Evolutionary conservation across 2,888 invertebrate genomes (phyloP), one percentile per base, ranked within the genome.

Genomic region (Cynaeus angustus): DNA sequence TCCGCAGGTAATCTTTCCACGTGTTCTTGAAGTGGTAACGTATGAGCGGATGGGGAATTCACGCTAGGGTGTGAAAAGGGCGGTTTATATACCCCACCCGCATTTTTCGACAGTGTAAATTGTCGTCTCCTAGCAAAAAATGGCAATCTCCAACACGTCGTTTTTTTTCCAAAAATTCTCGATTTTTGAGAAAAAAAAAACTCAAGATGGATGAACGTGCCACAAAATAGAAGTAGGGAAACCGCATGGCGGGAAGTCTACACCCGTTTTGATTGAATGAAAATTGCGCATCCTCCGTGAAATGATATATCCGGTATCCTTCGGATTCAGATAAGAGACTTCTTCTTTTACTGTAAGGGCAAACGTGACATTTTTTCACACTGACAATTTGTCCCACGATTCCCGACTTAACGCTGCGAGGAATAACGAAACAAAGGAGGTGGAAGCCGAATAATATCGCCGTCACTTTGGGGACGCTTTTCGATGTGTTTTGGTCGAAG

Each of bases 211-310:
- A 77, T 78, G 75, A 74, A 72, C 72, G 74, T 69, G 41, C 72
- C 65, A 65, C 69, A 72, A 74, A 78, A 74, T 75, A 75, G 72
- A 70, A 72, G 68, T 73, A 69, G 69, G 72, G 73, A 73, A 74
- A 76, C 75, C 75, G 75, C 76, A 74, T 74, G 79, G 74, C 78
- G 75, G 76, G 70, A 78, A 79, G 78, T 77, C 78, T 76, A 73
- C 68, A 72, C 75, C 75, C 78, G 75, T 79, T 81, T 81, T 81
- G 82, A 82, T 82, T 80, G 81, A 82, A 82, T 80, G 81, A 81
- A 80, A 82, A 82, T 82, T 82, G 82, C 80, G 79, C 82, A 81
- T 78, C 80, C 79, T 78, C 79, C 82, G 82, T 82, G 82, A 82
- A 82, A 82, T 82, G 82, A 82, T 81, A 80, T 81, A 82, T 82